Evolutionary conservation across 2,113 vertebrate species (phyloP), one percentile per base, ranked within the genome.

Genomic region (Mormoops blainvillei): DNA sequence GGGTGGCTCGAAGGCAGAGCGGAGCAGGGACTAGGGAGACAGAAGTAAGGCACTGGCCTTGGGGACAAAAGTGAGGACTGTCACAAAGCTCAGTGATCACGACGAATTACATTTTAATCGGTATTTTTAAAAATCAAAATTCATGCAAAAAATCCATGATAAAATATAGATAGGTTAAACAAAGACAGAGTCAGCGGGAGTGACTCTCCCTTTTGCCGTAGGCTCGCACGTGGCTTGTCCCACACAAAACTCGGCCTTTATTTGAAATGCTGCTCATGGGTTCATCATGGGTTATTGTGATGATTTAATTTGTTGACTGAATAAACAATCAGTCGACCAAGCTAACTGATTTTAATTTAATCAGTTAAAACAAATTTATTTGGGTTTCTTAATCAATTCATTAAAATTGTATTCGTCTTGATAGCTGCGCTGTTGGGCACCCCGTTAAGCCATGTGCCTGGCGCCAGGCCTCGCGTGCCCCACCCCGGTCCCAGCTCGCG

Each of bases 111-210:
- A 63, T 33, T 58, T 68, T 43, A 76, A 86, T 82, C 10, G 15
- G 26, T 74, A 45, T 54, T 77, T 76, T 22, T 9, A 3, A 38
- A 80, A 68, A 70, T 68, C 19, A 63, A 70, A 73, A 77, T 18
- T 2, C 65, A 38, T n/a, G n/a, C 67, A 56, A 61, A 61, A 95
- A 7, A 7, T 22, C 63, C 19, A 8, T 38, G 9, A 83, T 33
- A 73, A 87, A 90, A 83, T 38, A n/a, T 7, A 38, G n/a, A 19
- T 7, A 56, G n/a, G 41, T 84, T 45, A 61, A 78, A 81, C 81
- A 50, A 63, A 84, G 2, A 74, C 22, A 33, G 22, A 7, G 19
- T 61, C 2, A 4, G 5, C 9, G 10, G 24, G 14, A 84, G 20
- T 8, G 8, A 63, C 19, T 12, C 20, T 54, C 26, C 67, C 3